Conservation (phyloP, 2,113 vertebrate species). For the Thermophis baileyi region DNA sequence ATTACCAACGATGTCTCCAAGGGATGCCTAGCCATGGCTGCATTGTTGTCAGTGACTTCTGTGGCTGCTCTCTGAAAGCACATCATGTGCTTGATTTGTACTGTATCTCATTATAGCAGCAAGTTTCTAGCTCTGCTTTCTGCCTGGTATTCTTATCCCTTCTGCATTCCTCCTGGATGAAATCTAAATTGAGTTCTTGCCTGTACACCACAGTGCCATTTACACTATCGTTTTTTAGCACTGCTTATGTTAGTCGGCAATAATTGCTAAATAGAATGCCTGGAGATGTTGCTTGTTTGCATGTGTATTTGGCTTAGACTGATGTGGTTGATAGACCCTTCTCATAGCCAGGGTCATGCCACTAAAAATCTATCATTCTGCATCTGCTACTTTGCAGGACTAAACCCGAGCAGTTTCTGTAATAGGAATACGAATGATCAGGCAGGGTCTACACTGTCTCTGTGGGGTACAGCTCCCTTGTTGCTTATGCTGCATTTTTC, state of each 20-base stretch:
- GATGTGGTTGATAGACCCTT: slow-evolving; percentile 8
- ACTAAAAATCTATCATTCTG: slow-evolving; percentile 45
- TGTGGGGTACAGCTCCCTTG: slow-evolving; percentile 52
- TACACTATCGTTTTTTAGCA: slow-evolving; percentile 1
- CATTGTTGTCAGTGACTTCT: slow-evolving; percentile 57
- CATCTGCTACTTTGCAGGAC: slow-evolving; percentile 46
- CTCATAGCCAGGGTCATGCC: slow-evolving; percentile 18
- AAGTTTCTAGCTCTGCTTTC: slow-evolving; percentile 56
- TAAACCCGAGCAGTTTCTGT: slow-evolving; percentile 60
- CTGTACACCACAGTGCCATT: slow-evolving; percentile 15
- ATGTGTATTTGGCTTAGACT: background rate
- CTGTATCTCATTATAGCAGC: slow-evolving; percentile 57
- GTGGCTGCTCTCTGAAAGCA: slow-evolving; percentile 44
- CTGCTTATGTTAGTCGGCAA: slow-evolving; percentile 36
- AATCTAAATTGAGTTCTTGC: slow-evolving; percentile 26
- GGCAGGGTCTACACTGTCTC: slow-evolving; percentile 60
- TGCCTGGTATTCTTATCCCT: slow-evolving; percentile 38
- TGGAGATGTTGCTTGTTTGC: slow-evolving; percentile 40
- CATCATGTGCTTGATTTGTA: slow-evolving; percentile 57
- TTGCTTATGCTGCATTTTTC: slow-evolving; percentile 37
- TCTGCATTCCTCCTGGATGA: slow-evolving; percentile 36
- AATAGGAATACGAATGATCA: slow-evolving; percentile 64
- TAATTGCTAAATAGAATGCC: slow-evolving; percentile 32
- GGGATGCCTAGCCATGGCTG: slow-evolving; percentile 44
- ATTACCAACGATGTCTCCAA: slow-evolving; percentile 54